Evolutionary conservation across 1,140 invertebrate genomes (phyloP), one percentile per base, ranked within the genome.

Genomic region (Hesperophylax magnus): DNA sequence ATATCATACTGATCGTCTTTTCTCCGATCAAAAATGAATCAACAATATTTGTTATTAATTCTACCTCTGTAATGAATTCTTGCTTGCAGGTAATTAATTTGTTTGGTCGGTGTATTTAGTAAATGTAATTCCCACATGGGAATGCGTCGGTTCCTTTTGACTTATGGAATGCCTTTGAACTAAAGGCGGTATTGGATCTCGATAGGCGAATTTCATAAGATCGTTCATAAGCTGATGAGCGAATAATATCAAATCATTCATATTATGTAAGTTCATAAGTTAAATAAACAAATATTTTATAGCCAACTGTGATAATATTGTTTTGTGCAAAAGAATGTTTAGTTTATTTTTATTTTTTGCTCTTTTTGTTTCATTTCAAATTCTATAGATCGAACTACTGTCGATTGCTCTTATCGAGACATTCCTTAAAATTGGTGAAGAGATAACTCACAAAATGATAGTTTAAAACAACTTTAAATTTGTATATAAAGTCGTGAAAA

Each of bases 151-250:
- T 63, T 34, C 15, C 58, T 27, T 76, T 54, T 76, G 53, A n/a
- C 2, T 31, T 24, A 11, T 56, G 22, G 71, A 80, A 69, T 34
- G 53, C 52, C 47, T 65, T 75, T 53, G 22, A 53, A 27, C 31
- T 65, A 27, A 14, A 22, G 27, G 76, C 67, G 27, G 74, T 69
- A 65, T 71, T 47, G 72, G 72, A 81, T 71, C 65, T 80, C 34
- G 53, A 75, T 71, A 58, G 47, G 60, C 58, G 47, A 54, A 39
- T 80, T 27, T 78, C 34, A 58, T 27, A 18, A 34, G 31, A 47
- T 47, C 39, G 11, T 47, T 14, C 39, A 47, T 47, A 20, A 20
- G 58, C 58, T 24, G 18, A 60, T 24, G 24, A 20, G 24, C 58
- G 17, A 20, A 24, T 60, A 60, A 20, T 17, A 9, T 60, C 18